A percentile compares a stretch with the other conserved stretches of the same genome.
phyloP scores from a whole-genome alignment of 1,140 invertebrate genomes.

The Drosophila fuyamai region DNA sequence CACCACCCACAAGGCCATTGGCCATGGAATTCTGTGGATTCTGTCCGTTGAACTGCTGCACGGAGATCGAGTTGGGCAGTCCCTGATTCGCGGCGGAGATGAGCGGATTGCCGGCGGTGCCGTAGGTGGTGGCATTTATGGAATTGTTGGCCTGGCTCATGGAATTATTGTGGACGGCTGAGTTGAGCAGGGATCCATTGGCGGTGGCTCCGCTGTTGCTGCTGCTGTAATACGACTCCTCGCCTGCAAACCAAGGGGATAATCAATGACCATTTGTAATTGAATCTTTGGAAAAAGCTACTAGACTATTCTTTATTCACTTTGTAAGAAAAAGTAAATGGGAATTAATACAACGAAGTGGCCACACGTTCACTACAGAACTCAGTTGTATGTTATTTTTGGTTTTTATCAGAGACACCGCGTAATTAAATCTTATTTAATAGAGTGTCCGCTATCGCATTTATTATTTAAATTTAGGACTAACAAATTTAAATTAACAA shows the following conservation, averaged over 20 bases:
- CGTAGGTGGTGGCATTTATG: slow-evolving; percentile 76
- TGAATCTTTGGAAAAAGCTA: background rate
- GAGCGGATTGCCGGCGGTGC: slow-evolving; percentile 64
- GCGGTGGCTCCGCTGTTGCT: slow-evolving; percentile 64
- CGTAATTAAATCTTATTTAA: too few relatives aligned
- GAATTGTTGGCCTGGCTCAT: slow-evolving; percentile 80
- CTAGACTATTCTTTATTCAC: background rate
- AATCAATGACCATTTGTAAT: background rate
- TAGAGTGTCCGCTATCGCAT: too few relatives aligned
- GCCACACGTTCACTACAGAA: background rate
- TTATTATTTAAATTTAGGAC: too few relatives aligned
- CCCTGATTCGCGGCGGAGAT: slow-evolving; percentile 46
- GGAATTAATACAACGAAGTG: background rate
- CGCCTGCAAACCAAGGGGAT: slow-evolving; percentile 51
- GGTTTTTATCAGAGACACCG: too few relatives aligned
- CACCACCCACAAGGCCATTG: slow-evolving; percentile 56
- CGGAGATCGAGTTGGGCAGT: slow-evolving; percentile 80
- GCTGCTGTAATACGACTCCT: slow-evolving; percentile 77
- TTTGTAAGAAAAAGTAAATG: background rate
- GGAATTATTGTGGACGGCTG: slow-evolving; percentile 84
- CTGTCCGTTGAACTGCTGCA: slow-evolving; percentile 81
- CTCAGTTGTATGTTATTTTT: background rate
- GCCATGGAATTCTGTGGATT: slow-evolving; percentile 73
- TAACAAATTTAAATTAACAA: too few relatives aligned
- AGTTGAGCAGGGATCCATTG: slow-evolving; percentile 75